These are phyloP conservation scores for Sinosuthora webbiana DNA, from an alignment of 2,113 vertebrate genomes.

Conservation along the genomic window DNA sequence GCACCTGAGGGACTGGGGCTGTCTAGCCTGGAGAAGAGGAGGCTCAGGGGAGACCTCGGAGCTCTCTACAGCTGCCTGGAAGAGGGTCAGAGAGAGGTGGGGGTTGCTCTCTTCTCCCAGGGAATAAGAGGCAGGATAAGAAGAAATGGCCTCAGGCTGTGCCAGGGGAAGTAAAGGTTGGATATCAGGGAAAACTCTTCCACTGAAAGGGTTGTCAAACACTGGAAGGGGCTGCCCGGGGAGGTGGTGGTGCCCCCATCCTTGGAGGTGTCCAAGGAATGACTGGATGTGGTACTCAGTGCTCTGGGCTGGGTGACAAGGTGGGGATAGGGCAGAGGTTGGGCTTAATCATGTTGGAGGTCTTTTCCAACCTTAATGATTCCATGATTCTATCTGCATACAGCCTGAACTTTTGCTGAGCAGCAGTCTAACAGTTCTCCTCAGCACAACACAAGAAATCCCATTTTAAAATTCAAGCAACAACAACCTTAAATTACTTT, in stretches of 20 bases:
- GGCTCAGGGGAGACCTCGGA: background rate
- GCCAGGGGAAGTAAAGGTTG: background rate
- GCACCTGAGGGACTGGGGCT: background rate
- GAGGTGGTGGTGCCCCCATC: no score
- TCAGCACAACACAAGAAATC: background rate
- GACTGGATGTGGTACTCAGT: background rate
- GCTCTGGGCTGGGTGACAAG: background rate
- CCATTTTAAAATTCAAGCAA: background rate
- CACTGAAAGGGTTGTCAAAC: background rate
- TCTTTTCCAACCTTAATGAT: background rate
- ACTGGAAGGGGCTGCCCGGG: background rate
- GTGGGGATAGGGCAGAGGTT: background rate
- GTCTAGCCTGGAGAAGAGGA: background rate
- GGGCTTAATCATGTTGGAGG: background rate
- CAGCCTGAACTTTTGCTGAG: background rate
- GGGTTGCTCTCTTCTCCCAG: background rate
- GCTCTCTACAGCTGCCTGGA: background rate
- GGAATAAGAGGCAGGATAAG: background rate
- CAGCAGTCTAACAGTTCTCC: background rate
- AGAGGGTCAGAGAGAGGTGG: background rate
- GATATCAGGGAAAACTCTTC: background rate
- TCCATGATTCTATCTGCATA: background rate
- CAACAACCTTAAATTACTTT: background rate
- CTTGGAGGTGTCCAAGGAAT: background rate
- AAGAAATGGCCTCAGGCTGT: background rate